phyloP scores from a whole-genome alignment of 2,888 invertebrate genomes.

The Notocelia uddmanniana region DNA sequence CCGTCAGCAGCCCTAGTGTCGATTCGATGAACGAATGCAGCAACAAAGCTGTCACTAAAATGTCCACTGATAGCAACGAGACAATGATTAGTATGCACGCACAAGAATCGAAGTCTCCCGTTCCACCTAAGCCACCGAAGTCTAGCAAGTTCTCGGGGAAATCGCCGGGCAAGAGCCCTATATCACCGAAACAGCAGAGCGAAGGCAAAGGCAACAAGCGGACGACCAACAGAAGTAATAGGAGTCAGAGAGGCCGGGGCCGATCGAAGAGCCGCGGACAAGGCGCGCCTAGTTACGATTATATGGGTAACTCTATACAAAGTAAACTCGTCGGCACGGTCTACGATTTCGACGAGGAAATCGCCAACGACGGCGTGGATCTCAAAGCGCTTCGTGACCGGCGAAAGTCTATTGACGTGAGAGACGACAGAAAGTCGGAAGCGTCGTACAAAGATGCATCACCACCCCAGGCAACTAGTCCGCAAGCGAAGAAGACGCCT shows the following conservation, averaged over 20 bases:
- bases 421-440: conserved; percentile 86
- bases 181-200: conserved; percentile 88
- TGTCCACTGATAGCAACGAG: conserved; percentile 73
- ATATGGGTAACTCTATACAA: conserved; percentile 89
- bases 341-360: conserved; percentile 95
- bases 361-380: conserved; percentile 90
- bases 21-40: conserved; percentile 72
- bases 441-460: conserved; percentile 84
- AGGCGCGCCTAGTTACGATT: conserved; percentile 70
- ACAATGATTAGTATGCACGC: conserved; percentile 63
- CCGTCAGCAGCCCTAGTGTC: conserved; percentile 73
- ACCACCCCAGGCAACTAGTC: conserved; percentile 85
- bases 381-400: conserved; percentile 92
- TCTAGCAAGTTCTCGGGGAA: conserved; percentile 87
- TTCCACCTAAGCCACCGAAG: conserved; percentile 80
- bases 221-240: conserved; percentile 71
- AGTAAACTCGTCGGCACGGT: conserved; percentile 94
- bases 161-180: conserved; percentile 89
- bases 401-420: conserved; percentile 90
- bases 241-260: conserved; percentile 80
- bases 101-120: conserved; percentile 68
- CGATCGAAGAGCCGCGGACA: conserved; percentile 79
- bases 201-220: conserved; percentile 79
- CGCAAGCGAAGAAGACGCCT: conserved; percentile 71
- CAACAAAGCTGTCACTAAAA: conserved; percentile 66